Percentiles rank a stretch among this genome's conserved stretches.
phyloP scores from a whole-genome alignment of 1,140 invertebrate genomes.

The Globodera ellingtonae region DNA sequence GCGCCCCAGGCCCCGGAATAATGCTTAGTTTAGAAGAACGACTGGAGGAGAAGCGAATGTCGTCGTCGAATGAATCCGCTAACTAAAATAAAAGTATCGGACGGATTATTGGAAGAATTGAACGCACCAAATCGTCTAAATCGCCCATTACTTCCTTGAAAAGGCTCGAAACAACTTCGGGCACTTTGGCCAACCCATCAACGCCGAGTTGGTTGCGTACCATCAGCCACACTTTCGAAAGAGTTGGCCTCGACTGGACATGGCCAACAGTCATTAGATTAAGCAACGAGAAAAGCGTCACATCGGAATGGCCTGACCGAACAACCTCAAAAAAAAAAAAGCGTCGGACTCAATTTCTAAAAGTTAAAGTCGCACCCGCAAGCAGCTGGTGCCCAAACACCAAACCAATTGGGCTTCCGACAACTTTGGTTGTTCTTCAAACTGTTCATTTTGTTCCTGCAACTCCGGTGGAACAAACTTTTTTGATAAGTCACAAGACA shows the following conservation, averaged over 20 bases:
- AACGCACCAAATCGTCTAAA: slow-evolving; percentile 49
- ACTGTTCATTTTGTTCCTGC: background rate
- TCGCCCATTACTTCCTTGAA: slow-evolving; percentile 49
- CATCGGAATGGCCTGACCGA: slow-evolving; percentile 31
- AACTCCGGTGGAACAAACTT: slow-evolving; percentile 47
- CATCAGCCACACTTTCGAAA: slow-evolving; percentile 49
- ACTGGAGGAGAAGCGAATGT: slow-evolving; percentile 36
- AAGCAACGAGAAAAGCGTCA: slow-evolving; percentile 40
- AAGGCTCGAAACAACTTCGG: slow-evolving; percentile 31
- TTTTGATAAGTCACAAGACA: slow-evolving; percentile 14
- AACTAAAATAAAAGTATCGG: slow-evolving; percentile 22
- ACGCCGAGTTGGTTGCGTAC: slow-evolving; percentile 37
- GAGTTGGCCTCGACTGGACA: slow-evolving; percentile 41
- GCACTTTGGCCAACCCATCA: slow-evolving; percentile 20
- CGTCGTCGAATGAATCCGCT: slow-evolving; percentile 31
- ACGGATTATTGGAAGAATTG: background rate
- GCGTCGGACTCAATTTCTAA: too few species aligned
- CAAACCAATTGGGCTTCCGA: slow-evolving; percentile 43
- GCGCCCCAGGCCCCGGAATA: slow-evolving; percentile 29
- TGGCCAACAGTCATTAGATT: slow-evolving; percentile 52
- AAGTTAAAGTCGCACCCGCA: slow-evolving; percentile 14
- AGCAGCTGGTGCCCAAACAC: slow-evolving; percentile 43
- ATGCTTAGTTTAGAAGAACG: slow-evolving; percentile 33
- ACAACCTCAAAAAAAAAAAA: slow-evolving; percentile 6
- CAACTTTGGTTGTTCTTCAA: slow-evolving; percentile 2